These are phyloP conservation scores for Isichthys henryi DNA, from an alignment of 2,113 vertebrate species.

Conservation along the genomic window DNA sequence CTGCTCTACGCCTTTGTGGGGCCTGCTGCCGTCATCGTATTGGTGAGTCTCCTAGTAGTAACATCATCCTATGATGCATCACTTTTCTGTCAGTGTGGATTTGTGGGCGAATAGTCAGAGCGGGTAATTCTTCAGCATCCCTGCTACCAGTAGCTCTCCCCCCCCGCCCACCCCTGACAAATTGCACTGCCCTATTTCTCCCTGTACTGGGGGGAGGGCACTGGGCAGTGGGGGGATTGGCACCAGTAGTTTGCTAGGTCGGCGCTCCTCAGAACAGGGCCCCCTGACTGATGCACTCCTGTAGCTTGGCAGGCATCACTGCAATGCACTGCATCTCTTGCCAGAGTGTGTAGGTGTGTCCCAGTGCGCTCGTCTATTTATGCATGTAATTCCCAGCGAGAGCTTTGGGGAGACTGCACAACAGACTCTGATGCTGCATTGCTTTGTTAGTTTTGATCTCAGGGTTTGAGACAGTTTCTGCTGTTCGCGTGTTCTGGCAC, in stretches of 20 bases:
- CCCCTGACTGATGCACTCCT: not conserved
- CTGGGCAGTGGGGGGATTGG: too few species aligned
- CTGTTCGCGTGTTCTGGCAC: not conserved
- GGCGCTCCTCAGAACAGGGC: not conserved
- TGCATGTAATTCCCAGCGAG: not conserved
- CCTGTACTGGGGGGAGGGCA: not conserved
- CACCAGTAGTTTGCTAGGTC: not conserved
- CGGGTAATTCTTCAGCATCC: not conserved
- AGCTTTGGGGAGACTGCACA: not conserved
- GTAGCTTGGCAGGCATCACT: not conserved
- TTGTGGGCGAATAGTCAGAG: not conserved
- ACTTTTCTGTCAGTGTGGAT: not conserved
- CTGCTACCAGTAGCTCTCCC: not conserved
- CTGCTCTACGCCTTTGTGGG: conserved; percentile 90
- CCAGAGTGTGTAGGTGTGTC: conserved; percentile 32
- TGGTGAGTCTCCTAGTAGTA: conserved; percentile 63
- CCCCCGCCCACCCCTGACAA: not conserved
- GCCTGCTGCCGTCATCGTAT: conserved; percentile 85
- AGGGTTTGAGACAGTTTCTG: not conserved
- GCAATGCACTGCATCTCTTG: conserved; percentile 17
- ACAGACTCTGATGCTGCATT: not conserved
- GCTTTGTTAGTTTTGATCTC: conserved; percentile 3
- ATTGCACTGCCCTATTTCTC: not conserved
- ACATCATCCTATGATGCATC: not conserved
- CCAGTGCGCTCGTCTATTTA: conserved; percentile 31